Conservation (phyloP, 2,113 vertebrate species). For the Apodemus sylvaticus region DNA sequence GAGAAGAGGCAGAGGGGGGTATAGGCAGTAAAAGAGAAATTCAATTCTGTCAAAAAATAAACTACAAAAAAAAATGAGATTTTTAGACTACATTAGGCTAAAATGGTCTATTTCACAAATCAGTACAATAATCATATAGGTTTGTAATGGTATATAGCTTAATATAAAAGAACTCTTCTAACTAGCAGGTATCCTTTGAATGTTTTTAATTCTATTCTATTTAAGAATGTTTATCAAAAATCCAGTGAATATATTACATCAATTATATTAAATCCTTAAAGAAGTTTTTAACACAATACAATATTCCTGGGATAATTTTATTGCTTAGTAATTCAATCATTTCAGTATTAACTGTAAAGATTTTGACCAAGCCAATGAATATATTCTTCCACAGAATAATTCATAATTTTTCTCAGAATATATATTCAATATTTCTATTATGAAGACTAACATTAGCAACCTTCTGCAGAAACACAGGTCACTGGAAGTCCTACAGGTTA, state of each 20-base stretch:
- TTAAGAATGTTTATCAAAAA: constrained; percentile 24
- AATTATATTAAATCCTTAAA: constrained; percentile 24
- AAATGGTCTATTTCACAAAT: not conserved
- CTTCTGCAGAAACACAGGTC: constrained; percentile 28
- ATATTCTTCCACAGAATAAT: not conserved
- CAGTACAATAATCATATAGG: not conserved
- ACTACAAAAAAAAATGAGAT: not conserved
- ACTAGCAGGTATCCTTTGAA: not conserved
- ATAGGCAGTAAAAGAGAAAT: not conserved
- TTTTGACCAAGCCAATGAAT: constrained; percentile 32
- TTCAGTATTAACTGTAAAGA: not conserved
- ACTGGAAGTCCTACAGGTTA: not conserved
- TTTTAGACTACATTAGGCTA: not conserved
- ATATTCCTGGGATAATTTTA: not conserved
- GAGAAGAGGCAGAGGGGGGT: accelerated
- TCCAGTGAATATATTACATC: not conserved
- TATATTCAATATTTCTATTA: constrained; percentile 12
- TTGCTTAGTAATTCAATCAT: constrained; percentile 27
- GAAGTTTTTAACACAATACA: not conserved
- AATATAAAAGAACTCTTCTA: not conserved
- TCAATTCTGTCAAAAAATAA: not conserved
- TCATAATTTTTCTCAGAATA: not conserved
- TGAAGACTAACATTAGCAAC: not conserved
- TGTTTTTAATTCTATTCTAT: not conserved
- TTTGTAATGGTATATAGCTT: not conserved